Base-by-base conservation (phyloP, 1,140 invertebrate species). In the Trialeurodes vaporariorum region DNA sequence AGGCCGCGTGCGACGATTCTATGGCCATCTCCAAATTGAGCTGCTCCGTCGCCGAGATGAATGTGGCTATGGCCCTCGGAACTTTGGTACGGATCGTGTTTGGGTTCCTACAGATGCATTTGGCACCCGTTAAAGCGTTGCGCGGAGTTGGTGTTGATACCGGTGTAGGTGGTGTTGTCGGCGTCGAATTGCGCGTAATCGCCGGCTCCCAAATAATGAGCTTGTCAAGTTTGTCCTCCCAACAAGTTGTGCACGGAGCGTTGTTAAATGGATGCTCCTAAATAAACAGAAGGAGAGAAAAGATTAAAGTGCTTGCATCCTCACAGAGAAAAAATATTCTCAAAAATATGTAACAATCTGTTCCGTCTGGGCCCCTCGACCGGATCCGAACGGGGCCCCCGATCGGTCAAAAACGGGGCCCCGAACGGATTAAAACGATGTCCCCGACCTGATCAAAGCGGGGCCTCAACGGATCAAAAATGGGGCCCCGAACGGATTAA, bases 171-270 rank as follows among this genome's bases (percentile, higher is more conserved):
- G 75, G 73, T 83, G 73, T 69, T 71, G 74, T 82, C 75, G 71
- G 77, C 66, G 23, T 67, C 76, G 75, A 68, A 76, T 78, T 2
- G 79, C 76, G 21, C 75, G 76, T 75, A 26, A 74, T 74, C 40
- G 77, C 77, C 23, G 88, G 87, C 73, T 91, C 89, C 83, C 86
- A 87, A 26, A 90, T 82, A 1, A 89, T 82, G n/a, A 92, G 76
- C 73, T 91, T 89, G 70, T 93, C 91, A 2, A 91, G 89, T 11
- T 88, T 82, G 72, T 92, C 91, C 72, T 90, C 87, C 78, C 92
- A 88, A 67, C 92, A 93, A 63, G 91, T 87, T 23, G 85, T 84
- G 73, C 91, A 93, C 21, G 87, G 84, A 0, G 89, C 87, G 40
- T 88, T 85, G 69, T 89, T 90, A 73, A 91, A 91, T 0, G 86